A percentile compares a stretch with the other conserved stretches of the same genome.
phyloP scores from a whole-genome alignment of 2,888 invertebrate species.

The Ectemnius continuus region DNA sequence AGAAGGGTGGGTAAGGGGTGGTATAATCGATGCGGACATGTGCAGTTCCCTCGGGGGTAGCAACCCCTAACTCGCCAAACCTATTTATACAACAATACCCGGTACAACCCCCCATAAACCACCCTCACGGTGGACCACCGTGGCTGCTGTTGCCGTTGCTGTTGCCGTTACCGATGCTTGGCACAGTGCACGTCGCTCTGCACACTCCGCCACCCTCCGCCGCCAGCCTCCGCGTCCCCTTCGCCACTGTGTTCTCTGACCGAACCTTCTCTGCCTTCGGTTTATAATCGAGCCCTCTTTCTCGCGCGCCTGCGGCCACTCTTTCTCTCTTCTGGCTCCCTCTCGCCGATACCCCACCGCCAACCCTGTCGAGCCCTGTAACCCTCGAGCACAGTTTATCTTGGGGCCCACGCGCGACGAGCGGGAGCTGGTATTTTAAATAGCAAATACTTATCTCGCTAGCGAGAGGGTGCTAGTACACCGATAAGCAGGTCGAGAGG shows the following conservation, averaged over 20 bases:
- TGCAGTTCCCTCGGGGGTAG: conserved; percentile 77
- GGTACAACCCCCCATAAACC: conserved; percentile 76
- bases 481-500: conserved; percentile 58
- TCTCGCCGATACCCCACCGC: no score
- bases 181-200: conserved; percentile 15
- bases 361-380: conserved; percentile 23
- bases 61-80: conserved; percentile 78
- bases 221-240: conserved; percentile 29
- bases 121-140: conserved; percentile 72
- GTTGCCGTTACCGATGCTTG: conserved; percentile 10
- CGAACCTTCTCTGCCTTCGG: conserved; percentile 54
- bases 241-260: not conserved
- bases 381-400: conserved; percentile 73
- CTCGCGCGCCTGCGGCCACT: conserved; percentile 33
- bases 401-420: conserved; percentile 58
- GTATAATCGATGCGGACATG: conserved; percentile 78
- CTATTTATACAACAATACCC: conserved; percentile 78
- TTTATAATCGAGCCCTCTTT: conserved; percentile 74
- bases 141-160: conserved; percentile 61
- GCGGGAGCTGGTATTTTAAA: conserved; percentile 74
- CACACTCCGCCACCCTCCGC: conserved; percentile 58
- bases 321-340: conserved; percentile 16
- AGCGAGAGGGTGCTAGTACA: conserved; percentile 40
- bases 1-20: conserved; percentile 56
- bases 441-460: conserved; percentile 72